Percentiles rank a stretch among this genome's conserved stretches.
These are phyloP conservation scores for Sitta carolinensis DNA, from an alignment of 2,797 vertebrate genomes.

Conservation along the genomic window DNA sequence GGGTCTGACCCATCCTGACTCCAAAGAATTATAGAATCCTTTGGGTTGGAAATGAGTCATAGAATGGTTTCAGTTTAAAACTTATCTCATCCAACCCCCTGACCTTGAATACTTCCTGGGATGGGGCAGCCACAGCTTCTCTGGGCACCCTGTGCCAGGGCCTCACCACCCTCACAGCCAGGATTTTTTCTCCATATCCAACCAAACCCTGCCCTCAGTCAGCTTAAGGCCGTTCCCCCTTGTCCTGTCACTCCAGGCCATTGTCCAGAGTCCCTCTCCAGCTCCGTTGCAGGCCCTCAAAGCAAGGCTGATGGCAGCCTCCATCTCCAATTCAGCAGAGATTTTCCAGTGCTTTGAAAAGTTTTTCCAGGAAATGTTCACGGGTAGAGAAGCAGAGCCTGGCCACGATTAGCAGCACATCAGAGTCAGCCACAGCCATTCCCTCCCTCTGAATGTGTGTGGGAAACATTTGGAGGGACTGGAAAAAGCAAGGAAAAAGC, in stretches of 20 bases:
- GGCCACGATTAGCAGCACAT: not conserved
- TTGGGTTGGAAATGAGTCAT: not conserved
- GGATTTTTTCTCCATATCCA: not conserved
- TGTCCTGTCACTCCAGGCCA: not conserved
- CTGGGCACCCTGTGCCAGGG: not conserved
- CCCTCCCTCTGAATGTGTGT: rapidly evolving
- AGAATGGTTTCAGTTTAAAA: not conserved
- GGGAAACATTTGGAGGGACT: not conserved
- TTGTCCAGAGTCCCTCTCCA: not conserved
- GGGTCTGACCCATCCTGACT: not conserved
- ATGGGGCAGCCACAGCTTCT: not conserved
- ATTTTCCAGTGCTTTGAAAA: not conserved
- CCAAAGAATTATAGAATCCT: not conserved
- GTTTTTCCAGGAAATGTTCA: not conserved
- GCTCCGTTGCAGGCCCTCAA: not conserved
- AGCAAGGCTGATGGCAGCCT: not conserved
- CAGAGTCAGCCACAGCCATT: rapidly evolving
- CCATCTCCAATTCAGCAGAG: not conserved
- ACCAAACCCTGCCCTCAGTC: not conserved
- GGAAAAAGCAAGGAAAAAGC: not conserved
- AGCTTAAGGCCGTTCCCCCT: not conserved
- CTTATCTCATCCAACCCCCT: not conserved
- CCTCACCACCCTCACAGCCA: not conserved
- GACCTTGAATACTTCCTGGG: not conserved
- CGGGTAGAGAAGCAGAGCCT: not conserved